Percentiles rank a stretch among this genome's conserved stretches.
These are phyloP conservation scores for Tachysurus vachellii DNA, from an alignment of 2,113 vertebrate species.

Conservation along the genomic window DNA sequence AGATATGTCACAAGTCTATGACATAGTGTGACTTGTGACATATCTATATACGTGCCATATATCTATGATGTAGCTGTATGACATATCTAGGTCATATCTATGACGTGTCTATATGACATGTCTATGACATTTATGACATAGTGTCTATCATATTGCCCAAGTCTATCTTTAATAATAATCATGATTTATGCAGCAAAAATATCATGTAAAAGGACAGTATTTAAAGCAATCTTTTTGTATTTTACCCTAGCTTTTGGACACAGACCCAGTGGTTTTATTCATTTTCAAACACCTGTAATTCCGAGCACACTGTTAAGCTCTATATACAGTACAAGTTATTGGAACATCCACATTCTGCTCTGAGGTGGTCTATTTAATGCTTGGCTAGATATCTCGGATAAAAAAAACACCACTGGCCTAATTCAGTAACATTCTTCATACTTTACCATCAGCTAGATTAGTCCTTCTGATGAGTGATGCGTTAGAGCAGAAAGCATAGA, in stretches of 20 bases:
- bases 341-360: background rate
- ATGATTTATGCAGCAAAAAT: background rate
- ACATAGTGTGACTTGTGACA: background rate
- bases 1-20: too few relatives aligned
- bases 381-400: background rate
- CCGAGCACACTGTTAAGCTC: background rate
- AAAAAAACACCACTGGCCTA: conserved; percentile 35
- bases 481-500: background rate
- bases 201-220: background rate
- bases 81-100: background rate
- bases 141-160: background rate
- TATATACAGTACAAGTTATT: background rate
- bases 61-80: background rate
- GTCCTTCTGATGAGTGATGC: conserved; percentile 49
- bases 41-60: background rate
- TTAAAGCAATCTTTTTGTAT: background rate
- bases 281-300: background rate
- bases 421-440: conserved; percentile 54
- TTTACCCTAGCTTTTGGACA: background rate
- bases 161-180: background rate
- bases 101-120: background rate
- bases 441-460: conserved; percentile 62
- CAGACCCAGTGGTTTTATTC: background rate
- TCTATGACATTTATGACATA: background rate
- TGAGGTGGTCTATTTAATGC: background rate